These are phyloP conservation scores for Tyria jacobaeae DNA, from an alignment of 2,888 invertebrate species.

Conservation along the genomic window DNA sequence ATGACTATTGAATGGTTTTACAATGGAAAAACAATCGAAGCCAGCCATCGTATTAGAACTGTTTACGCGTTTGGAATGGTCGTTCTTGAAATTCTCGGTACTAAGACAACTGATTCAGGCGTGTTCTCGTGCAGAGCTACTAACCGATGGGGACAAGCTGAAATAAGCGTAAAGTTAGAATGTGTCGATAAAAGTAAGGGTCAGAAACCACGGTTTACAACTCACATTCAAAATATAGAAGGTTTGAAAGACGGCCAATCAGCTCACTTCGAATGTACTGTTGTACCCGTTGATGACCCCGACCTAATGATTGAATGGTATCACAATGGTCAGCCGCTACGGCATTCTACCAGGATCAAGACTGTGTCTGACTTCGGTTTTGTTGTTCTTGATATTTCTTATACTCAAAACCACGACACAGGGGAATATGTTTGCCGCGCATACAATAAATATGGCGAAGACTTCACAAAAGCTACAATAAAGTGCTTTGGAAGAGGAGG, in stretches of 20 bases:
- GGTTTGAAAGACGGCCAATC: slow-evolving; percentile 97
- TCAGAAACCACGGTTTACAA: slow-evolving; percentile 95
- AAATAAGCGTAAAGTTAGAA: slow-evolving; percentile 93
- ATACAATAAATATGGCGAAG: slow-evolving; percentile 96
- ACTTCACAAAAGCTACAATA: slow-evolving; percentile 94
- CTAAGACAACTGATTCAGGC: slow-evolving; percentile 97
- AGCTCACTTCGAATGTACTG: slow-evolving; percentile 97
- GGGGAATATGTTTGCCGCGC: slow-evolving; percentile 98
- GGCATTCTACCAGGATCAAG: slow-evolving; percentile 96
- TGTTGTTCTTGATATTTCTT: slow-evolving; percentile 97
- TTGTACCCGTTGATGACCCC: slow-evolving; percentile 97
- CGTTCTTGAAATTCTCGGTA: slow-evolving; percentile 97
- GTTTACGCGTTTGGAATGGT: slow-evolving; percentile 99
- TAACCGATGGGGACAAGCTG: slow-evolving; percentile 95
- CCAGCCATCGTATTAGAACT: slow-evolving; percentile 96
- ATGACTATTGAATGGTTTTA: slow-evolving; percentile 99
- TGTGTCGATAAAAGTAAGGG: slow-evolving; percentile 95
- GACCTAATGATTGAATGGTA: slow-evolving; percentile 98
- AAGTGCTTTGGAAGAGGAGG: slow-evolving; percentile 94
- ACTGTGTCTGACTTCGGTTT: slow-evolving; percentile 98
- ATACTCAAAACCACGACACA: slow-evolving; percentile 96
- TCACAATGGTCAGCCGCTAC: slow-evolving; percentile 95
- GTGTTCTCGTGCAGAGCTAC: slow-evolving; percentile 95
- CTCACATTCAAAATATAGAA: slow-evolving; percentile 93
- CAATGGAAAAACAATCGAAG: slow-evolving; percentile 95